phyloP scores from a whole-genome alignment of 2,888 invertebrate genomes.

The Parnassius orleans region DNA sequence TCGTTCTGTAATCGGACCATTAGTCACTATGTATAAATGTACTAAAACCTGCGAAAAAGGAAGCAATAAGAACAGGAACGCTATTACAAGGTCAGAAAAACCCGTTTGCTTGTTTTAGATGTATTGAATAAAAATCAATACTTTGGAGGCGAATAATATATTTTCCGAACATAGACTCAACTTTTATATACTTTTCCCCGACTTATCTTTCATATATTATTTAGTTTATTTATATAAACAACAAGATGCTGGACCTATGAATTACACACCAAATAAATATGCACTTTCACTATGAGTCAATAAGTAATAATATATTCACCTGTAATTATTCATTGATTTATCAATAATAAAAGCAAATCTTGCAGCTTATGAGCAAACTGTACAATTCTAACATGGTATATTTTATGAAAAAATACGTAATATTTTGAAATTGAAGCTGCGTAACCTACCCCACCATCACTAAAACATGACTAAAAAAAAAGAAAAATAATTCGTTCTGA shows the following conservation, averaged over 20 bases:
- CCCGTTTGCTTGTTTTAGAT: conserved; percentile 32
- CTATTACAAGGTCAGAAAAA: conserved; percentile 40
- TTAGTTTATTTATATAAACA: background rate
- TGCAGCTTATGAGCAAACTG: conserved; percentile 43
- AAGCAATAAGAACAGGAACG: conserved; percentile 29
- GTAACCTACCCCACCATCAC: conserved; percentile 49
- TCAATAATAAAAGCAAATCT: conserved; percentile 49
- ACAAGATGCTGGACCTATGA: conserved; percentile 35
- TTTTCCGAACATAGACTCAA: background rate
- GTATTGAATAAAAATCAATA: conserved; percentile 6
- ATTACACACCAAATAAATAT: conserved; percentile 26
- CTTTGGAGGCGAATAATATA: background rate
- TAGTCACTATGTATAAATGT: background rate
- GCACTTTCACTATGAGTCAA: too few species aligned
- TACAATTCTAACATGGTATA: conserved; percentile 51
- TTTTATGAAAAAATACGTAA: conserved; percentile 9
- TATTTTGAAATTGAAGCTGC: conserved; percentile 29
- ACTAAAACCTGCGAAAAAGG: conserved; percentile 24
- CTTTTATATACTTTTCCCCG: conserved; percentile 5
- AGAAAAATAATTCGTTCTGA: too few species aligned
- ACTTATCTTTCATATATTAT: background rate
- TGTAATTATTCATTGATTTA: conserved; percentile 44
- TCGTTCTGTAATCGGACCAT: background rate
- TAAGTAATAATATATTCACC: conserved; percentile 43
- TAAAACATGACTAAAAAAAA: conserved; percentile 34